Conservation (phyloP, 2,797 vertebrate species). For the Hylomyscus alleni region DNA sequence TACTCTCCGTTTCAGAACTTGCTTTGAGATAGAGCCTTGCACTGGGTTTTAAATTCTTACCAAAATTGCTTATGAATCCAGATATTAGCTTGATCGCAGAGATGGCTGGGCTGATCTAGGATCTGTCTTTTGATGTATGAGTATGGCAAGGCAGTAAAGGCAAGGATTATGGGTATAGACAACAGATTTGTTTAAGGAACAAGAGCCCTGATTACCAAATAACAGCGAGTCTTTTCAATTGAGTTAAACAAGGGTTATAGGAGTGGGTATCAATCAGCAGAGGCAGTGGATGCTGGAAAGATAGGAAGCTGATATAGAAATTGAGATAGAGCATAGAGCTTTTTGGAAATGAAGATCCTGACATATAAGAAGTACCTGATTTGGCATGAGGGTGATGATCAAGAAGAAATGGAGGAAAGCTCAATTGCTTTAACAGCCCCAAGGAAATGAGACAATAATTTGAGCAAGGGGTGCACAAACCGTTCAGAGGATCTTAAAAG, state of each 20-base stretch:
- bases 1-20: not conserved
- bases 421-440: not conserved
- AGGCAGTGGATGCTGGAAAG: not conserved
- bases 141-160: not conserved
- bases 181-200: not conserved
- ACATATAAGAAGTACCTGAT: not conserved
- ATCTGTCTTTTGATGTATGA: not conserved
- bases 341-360: not conserved
- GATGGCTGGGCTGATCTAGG: not conserved
- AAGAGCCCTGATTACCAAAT: no score
- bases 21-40: not conserved
- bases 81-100: not conserved
- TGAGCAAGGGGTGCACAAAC: not conserved
- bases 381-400: not conserved
- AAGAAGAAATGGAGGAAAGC: not conserved
- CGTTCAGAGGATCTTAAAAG: constrained; percentile 18
- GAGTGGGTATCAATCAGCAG: not conserved
- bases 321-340: not conserved
- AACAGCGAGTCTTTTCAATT: not conserved
- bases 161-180: not conserved
- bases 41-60: not conserved
- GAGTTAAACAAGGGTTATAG: not conserved
- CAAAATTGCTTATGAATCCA: not conserved
- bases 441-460: not conserved
- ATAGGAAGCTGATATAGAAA: not conserved